These are phyloP conservation scores for Rhingia campestris DNA, from an alignment of 2,888 invertebrate species.

Conservation along the genomic window DNA sequence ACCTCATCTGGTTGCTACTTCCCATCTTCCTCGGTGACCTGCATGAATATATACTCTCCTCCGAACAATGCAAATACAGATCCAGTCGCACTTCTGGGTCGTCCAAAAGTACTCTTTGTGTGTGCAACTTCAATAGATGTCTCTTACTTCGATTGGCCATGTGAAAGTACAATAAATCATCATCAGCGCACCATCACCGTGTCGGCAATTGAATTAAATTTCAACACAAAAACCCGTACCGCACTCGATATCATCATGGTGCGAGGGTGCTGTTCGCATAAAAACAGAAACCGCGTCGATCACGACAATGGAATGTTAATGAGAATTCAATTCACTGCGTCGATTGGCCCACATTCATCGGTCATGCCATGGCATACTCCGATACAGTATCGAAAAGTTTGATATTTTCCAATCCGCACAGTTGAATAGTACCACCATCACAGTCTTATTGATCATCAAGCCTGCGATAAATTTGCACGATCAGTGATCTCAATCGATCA, in stretches of 20 bases:
- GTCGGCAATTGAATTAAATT: constrained; percentile 24
- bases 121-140: neutral
- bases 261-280: constrained; percentile 29
- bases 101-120: neutral
- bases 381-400: constrained; percentile 5
- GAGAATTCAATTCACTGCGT: constrained; percentile 46
- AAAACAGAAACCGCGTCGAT: constrained; percentile 32
- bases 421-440: neutral
- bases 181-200: constrained; percentile 28
- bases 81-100: neutral
- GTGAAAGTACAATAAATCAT: constrained; percentile 60
- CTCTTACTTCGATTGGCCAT: constrained; percentile 7
- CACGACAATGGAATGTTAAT: constrained; percentile 58
- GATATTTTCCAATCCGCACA: constrained; percentile 23
- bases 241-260: neutral
- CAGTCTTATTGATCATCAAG: constrained; percentile 7
- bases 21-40: constrained; percentile 2
- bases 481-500: constrained; percentile 44
- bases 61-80: neutral
- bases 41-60: constrained; percentile 10
- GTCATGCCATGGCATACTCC: neutral
- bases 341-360: constrained; percentile 49
- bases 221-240: constrained; percentile 12
- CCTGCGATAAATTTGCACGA: constrained; percentile 26
- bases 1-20: neutral